Conservation (phyloP, 2,888 invertebrate species). For the Pammene fasciana region DNA sequence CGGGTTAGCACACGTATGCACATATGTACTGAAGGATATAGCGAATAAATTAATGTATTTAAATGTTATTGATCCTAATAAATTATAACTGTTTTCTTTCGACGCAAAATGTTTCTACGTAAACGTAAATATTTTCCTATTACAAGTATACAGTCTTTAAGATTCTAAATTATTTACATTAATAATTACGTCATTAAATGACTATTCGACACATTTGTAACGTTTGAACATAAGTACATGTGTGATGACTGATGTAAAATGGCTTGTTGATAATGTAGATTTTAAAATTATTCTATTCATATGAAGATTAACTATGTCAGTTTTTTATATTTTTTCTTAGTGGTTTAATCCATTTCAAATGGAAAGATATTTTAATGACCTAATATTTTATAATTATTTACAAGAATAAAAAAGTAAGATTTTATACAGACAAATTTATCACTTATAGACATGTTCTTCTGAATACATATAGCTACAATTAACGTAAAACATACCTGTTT, state of each 20-base stretch:
- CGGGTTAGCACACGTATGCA: too few relatives aligned
- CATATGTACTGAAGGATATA: slow-evolving; percentile 10
- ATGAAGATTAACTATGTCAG: slow-evolving; percentile 20
- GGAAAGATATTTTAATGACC: slow-evolving; percentile 30
- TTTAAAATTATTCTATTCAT: slow-evolving; percentile 25
- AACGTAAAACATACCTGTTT: slow-evolving; percentile 61
- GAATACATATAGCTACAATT: slow-evolving; percentile 47
- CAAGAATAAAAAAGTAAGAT: slow-evolving; percentile 41
- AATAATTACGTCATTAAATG: slow-evolving; percentile 69
- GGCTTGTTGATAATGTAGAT: slow-evolving; percentile 9
- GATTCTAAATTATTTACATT: slow-evolving; percentile 77
- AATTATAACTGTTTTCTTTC: background rate
- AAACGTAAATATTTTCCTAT: slow-evolving; percentile 50
- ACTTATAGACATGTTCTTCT: slow-evolving; percentile 16
- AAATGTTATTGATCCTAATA: slow-evolving; percentile 4
- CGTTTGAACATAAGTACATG: slow-evolving; percentile 14
- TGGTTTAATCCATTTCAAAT: slow-evolving; percentile 43
- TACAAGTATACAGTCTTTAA: slow-evolving; percentile 78
- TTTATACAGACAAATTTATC: slow-evolving; percentile 37
- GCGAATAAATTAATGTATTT: slow-evolving; percentile 1
- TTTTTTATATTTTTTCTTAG: slow-evolving; percentile 11
- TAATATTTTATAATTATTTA: slow-evolving; percentile 41
- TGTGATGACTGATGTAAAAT: slow-evolving; percentile 27
- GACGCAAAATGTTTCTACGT: slow-evolving; percentile 14
- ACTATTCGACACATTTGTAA: slow-evolving; percentile 48